Base-by-base conservation (phyloP, 2,113 vertebrate species). In the Lichenostomus cassidix region DNA sequence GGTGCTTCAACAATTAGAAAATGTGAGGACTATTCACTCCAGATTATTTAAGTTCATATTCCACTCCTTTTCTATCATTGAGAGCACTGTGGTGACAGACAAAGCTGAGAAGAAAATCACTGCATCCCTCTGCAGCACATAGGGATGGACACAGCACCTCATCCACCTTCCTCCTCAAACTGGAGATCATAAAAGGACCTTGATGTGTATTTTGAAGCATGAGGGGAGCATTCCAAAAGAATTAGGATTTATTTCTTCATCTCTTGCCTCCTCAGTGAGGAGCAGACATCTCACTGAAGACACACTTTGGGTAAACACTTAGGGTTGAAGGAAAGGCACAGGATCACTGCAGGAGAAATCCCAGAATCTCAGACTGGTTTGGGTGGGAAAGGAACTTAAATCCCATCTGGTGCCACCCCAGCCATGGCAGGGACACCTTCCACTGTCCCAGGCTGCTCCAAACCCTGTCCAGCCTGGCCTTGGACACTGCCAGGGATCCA, bases 321-420 rank as follows among this genome's bases (percentile, higher is more conserved):
- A 16, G 44, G 27, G 35, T 19, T 20, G 62, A 14, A 46, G 58
- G 21, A 15, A 4, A 44, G 52, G 29, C 11, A 6, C 0, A 3
- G 24, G n/a, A 19, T 44, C 1, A 1, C 11, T 42, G 67, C 24
- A 79, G 85, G 24, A 91, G 39, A 79, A 60, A 53, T 68, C 17
- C 35, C 33, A 42, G 29, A 25, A 31, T 41, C 15, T 8, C 4
- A 7, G 27, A 8, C 1, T 29, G 20, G 28, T 53, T 89, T 83
- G 55, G 46, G 20, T 5, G 5, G 21, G 20, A 15, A 55, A 2
- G 20, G 62, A 60, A 7, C 20, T 53, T 22, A 29, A 60, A 83
- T 1, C 3, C 1, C 62, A 18, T 0, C 62, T 11, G 7, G 3
- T 46, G 0, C 69, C 52, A 23, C 4, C 18, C 68, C 86, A 3